Evolutionary conservation across 92 coral and sea anemone genomes (phyloP).

Genomic region (Porites divaricata): DNA sequence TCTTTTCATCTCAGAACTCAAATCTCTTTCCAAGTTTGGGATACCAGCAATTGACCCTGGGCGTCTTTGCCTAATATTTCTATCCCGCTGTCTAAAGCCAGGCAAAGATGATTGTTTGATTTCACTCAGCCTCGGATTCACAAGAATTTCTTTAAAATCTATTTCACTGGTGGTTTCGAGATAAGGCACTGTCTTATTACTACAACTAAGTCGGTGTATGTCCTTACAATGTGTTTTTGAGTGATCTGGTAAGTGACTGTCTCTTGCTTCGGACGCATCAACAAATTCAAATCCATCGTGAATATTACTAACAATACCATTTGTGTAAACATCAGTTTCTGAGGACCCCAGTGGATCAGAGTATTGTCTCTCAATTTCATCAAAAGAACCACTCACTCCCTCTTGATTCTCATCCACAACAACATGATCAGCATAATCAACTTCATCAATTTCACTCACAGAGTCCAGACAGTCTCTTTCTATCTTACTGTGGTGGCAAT

Average conservation of each 20-base stretch:
- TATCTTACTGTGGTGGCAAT: neutral
- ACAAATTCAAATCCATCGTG: neutral
- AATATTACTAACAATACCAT: neutral
- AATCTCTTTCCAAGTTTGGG: constrained; percentile 24
- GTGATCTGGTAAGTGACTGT: too few species aligned
- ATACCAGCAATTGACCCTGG: constrained; percentile 65
- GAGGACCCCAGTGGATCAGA: neutral
- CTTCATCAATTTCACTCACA: constrained; percentile 9
- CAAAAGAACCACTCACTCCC: constrained; percentile 5
- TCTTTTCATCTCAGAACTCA: constrained; percentile 38
- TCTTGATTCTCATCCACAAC: constrained; percentile 10
- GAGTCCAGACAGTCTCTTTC: constrained; percentile 1
- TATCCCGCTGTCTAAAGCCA: neutral
- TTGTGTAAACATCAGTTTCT: neutral
- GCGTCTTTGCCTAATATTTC: neutral
- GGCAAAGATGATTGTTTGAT: constrained; percentile 21
- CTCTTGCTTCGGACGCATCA: neutral
- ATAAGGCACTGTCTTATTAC: neutral
- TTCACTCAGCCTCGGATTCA: constrained; percentile 34
- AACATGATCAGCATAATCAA: neutral
- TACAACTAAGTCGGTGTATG: neutral
- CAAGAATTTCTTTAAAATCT: neutral
- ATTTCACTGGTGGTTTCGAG: neutral
- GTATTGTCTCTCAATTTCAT: neutral
- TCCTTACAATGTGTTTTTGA: neutral